phyloP scores from a whole-genome alignment of 1,140 invertebrate species.

The Drosophila varians region DNA sequence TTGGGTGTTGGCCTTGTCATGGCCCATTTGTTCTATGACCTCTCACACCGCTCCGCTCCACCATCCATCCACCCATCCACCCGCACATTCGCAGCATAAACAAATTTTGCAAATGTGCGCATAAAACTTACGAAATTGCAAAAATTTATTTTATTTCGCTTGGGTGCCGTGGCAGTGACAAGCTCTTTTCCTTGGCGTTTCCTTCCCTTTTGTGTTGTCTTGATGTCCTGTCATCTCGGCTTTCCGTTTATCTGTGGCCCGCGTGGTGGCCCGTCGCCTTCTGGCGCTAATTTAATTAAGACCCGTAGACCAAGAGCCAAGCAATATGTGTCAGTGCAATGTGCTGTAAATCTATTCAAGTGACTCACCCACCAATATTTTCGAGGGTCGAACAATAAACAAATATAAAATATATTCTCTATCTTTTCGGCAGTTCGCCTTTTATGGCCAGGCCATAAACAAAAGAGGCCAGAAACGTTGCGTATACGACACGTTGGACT shows the following conservation, averaged over 20 bases:
- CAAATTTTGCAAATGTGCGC: constrained; percentile 73
- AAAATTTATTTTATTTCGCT: constrained; percentile 60
- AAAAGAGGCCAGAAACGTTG: constrained; percentile 27
- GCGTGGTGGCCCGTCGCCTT: constrained; percentile 60
- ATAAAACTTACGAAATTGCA: constrained; percentile 79
- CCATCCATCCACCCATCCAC: too few species aligned
- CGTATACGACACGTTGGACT: constrained; percentile 56
- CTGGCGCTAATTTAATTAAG: constrained; percentile 79
- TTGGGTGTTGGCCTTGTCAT: constrained; percentile 30
- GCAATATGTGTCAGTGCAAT: constrained; percentile 73
- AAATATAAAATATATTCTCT: constrained; percentile 50
- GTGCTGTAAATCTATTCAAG: constrained; percentile 68
- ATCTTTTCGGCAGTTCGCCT: constrained; percentile 24
- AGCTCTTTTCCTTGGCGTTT: constrained; percentile 19
- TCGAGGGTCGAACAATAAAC: constrained; percentile 22
- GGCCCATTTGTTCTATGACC: constrained; percentile 33
- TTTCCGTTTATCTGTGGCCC: constrained; percentile 39
- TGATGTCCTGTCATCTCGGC: constrained; percentile 30
- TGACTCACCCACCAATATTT: not conserved
- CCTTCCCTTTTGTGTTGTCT: constrained; percentile 9
- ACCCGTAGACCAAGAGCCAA: constrained; percentile 20
- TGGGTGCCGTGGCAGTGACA: constrained; percentile 13
- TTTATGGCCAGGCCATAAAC: constrained; percentile 55
- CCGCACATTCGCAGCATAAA: constrained; percentile 49
- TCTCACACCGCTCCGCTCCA: constrained; percentile 1